Percentiles rank a stretch among this genome's conserved stretches.
Evolutionary conservation across 2,113 vertebrate genomes (phyloP).

Genomic region (Bubo bubo): DNA sequence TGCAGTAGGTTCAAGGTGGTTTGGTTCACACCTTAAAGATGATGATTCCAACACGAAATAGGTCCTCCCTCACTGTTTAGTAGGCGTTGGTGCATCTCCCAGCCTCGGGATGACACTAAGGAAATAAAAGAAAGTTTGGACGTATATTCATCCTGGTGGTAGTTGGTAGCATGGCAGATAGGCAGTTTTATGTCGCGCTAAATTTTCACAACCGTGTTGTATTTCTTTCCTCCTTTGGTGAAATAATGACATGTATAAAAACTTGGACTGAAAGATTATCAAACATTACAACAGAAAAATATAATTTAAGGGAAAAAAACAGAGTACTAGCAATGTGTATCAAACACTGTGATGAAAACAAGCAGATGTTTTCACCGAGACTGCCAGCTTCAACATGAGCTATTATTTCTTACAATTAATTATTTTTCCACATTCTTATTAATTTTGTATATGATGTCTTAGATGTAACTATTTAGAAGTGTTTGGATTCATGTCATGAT

Average conservation of each 20-base stretch:
- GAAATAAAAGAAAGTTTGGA: not conserved
- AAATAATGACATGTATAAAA: not conserved
- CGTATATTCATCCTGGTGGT: not conserved
- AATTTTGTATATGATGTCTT: not conserved
- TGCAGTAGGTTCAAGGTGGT: not conserved
- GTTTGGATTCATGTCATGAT: not conserved
- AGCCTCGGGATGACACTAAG: not conserved
- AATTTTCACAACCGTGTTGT: not conserved
- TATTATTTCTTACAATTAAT: not conserved
- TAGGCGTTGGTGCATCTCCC: not conserved
- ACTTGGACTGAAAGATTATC: not conserved
- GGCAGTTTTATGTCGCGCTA: not conserved
- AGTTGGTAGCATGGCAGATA: not conserved
- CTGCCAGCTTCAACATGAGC: not conserved
- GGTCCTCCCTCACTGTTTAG: accelerated
- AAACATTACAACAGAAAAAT: not conserved
- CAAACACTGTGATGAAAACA: not conserved
- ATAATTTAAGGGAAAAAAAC: not conserved
- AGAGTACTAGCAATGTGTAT: not conserved
- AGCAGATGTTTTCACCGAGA: not conserved
- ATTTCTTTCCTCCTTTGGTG: not conserved
- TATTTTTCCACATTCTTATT: not conserved
- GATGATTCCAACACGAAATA: not conserved
- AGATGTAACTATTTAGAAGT: not conserved
- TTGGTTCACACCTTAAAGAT: not conserved